Evolutionary conservation across 1,140 invertebrate genomes (phyloP), one percentile per base, ranked within the genome.

Genomic region (Scaptomyza pallida): DNA sequence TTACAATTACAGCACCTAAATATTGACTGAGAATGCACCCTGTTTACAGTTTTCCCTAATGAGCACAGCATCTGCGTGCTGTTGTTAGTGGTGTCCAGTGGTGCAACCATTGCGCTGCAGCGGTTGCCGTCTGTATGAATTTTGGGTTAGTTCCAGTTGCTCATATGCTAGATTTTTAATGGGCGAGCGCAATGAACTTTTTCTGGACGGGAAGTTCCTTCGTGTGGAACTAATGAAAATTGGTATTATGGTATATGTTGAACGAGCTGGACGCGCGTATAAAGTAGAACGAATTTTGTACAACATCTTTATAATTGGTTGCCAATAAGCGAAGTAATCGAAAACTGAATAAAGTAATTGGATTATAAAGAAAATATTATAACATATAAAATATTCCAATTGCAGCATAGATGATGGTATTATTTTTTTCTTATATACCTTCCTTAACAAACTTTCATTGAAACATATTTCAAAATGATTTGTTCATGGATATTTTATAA

Each of bases 201-300:
- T 61, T 68, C n/a, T n/a, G n/a, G 13, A n/a, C 16, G 45, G 52
- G 37, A 8, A 68, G 47, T 60, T 51, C 40, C 35, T 41, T 68
- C 64, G 51, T 44, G 13, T 71, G 68, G 68, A 71, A 71, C 61
- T 71, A 71, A 71, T 71, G 52, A 23, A 61, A 74, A 78, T 60
- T 72, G 41, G 50, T 43, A 30, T 3, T 37, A 37, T 37, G 0
- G n/a, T 37, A 37, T 37, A 35, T 35, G 4, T 10, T 35, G n/a
- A n/a, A n/a, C n/a, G n/a, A 12, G 50, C 47, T 50, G 13, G 33
- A 10, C 51, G n/a, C 47, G 50, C 59, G 69, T 41, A 76, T 35
- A 17, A 69, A 74, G 68, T 51, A 41, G 8, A 54, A 45, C 19
- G 1, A 21, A 21, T 62, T 37, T 68, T 56, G 67, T 13, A 57